Evolutionary conservation across 2,797 vertebrate genomes (phyloP), one percentile per base, ranked within the genome.

Genomic region (Acanthornis magna): DNA sequence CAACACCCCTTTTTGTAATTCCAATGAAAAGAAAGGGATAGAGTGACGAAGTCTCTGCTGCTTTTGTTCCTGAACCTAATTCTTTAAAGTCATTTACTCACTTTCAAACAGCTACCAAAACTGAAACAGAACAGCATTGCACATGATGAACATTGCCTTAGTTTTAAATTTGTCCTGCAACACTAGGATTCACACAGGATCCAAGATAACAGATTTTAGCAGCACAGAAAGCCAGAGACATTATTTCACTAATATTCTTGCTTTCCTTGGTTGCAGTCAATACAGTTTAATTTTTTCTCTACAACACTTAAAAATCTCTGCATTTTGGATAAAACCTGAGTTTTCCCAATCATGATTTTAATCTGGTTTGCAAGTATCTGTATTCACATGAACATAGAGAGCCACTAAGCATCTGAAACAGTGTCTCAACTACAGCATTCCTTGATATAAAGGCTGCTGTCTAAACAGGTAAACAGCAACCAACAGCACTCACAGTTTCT

Each of bases 81-180:
- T 77, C 53, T 48, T 15, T 42, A 40, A 19, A 76, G 5, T 62
- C 23, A 86, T 84, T 91, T 75, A 75, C 43, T 79, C 2, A 4
- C 48, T 89, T 88, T 83, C 74, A 71, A 92, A 91, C 30, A 57
- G 27, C 63, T 77, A 87, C 51, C 76, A 74, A 93, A 94, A 58
- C 55, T 43, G 85, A 95, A 92, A 89, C 2, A 11, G 54, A 88
- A 83, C 34, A 89, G 42, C 36, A 84, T 26, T 51, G 32, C 72
- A 72, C 19, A 27, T 32, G 29, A 79, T 55, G 45, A 34, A 54
- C 23, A 67, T 73, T 68, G 61, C 20, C 57, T 60, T 17, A 55
- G 70, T 63, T 93, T 47, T 50, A 34, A 47, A 79, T 55, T 63
- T 70, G 15, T 70, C 30, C 32, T 73, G 32, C 15, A 72, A 38